These are phyloP conservation scores for Eupeodes latifasciatus DNA, from an alignment of 2,888 invertebrate species.

Conservation along the genomic window DNA sequence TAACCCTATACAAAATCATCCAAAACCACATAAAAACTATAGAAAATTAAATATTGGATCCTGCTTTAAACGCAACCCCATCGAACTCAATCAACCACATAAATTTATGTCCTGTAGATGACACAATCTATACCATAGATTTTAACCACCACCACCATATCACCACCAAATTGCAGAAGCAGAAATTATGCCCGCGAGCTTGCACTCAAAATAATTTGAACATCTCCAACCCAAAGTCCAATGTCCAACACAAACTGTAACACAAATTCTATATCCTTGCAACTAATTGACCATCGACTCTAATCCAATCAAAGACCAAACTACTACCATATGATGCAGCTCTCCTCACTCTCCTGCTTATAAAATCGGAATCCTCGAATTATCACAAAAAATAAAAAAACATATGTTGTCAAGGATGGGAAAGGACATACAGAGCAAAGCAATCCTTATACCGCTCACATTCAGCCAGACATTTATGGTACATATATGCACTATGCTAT, in stretches of 20 bases:
- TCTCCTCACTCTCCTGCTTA: constrained; percentile 23
- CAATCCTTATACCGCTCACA: background rate
- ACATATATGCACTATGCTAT: background rate
- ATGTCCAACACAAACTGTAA: constrained; percentile 7
- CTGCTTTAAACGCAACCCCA: background rate
- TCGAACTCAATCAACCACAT: background rate
- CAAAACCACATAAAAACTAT: constrained; percentile 13
- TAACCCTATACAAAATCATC: background rate
- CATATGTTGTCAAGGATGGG: background rate
- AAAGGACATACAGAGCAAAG: background rate
- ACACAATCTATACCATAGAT: background rate
- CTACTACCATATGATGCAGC: constrained; percentile 8
- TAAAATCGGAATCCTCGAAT: constrained; percentile 43
- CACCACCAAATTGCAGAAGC: background rate
- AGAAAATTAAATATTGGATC: background rate
- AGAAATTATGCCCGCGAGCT: constrained; percentile 4
- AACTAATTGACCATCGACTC: constrained; percentile 52
- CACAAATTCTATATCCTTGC: constrained; percentile 9
- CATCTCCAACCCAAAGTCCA: background rate
- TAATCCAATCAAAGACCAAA: constrained; percentile 55
- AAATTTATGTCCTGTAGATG: background rate
- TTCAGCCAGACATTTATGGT: too few species aligned
- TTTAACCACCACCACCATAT: background rate
- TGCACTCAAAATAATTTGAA: constrained; percentile 10
- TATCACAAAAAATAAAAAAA: background rate